Evolutionary conservation across 2,113 vertebrate species (phyloP), one percentile per base, ranked within the genome.

Genomic region (Circaetus cinerascens): DNA sequence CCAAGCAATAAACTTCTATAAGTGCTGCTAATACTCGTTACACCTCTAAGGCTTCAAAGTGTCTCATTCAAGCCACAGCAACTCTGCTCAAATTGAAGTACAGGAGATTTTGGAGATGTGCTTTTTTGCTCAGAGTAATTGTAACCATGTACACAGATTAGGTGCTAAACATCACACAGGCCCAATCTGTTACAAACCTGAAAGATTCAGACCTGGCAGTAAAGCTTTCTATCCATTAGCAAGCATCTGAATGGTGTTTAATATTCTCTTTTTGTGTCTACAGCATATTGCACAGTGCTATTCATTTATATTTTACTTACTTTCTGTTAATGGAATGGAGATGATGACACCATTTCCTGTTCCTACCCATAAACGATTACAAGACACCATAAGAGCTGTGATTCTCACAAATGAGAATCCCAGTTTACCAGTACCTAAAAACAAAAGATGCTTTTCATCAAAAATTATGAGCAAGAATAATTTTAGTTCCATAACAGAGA

Each of bases 301-400:
- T 72, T 88, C 64, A 80, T 94, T 95, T 56, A 60, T 79, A 43
- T 88, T 88, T 84, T 95, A 98, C 99, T 98, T 98, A 99, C 99
- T 98, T 97, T 99, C 99, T 93, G 99, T 99, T 94, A 99, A 95
- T 78, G 99, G 99, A 97, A 99, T 99, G 95, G 99, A 99, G 97
- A 99, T 99, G 97, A 99, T 99, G 97, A 99, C 99, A 90, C 99
- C 99, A 41, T 99, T 99, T 96, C 99, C 99, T 50, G 99, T 99
- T 87, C 99, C 99, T 63, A 99, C 98, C 99, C 99, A 99, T 75
- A 99, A 98, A 73, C 99, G 99, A 96, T 98, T 99, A 94, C 99
- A 99, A 68, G 99, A 99, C 97, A 99, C 98, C 99, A 99, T 99
- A 94, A 99, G 98, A 55, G 99, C 99, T 68, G 99, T 99, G 97